Evolutionary conservation across 2,888 invertebrate species (phyloP).

Genomic region (Drosophila neonasuta): DNA sequence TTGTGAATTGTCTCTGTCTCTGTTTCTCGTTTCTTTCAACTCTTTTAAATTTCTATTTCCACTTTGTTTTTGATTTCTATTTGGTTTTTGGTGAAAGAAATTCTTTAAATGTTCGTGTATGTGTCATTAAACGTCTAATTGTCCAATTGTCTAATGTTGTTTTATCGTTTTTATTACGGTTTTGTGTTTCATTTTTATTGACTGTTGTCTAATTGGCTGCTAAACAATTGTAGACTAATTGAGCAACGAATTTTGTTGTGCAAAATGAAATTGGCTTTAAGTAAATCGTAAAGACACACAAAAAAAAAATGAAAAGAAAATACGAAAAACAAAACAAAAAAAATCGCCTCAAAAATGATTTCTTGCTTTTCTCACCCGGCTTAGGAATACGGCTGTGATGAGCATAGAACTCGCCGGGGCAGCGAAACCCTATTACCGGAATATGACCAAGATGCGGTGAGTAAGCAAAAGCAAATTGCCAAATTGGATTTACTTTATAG

Average conservation of each 20-base stretch:
- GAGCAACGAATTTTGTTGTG: constrained; percentile 22
- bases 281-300: constrained; percentile 17
- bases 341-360: constrained; percentile 45
- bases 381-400: constrained; percentile 83
- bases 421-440: constrained; percentile 82
- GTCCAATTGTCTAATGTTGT: constrained; percentile 41
- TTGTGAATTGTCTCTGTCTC: constrained; percentile 26
- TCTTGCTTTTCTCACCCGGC: constrained; percentile 59
- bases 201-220: constrained; percentile 70
- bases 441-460: constrained; percentile 82
- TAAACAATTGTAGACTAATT: constrained; percentile 57
- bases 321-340: constrained; percentile 4
- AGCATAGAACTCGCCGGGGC: constrained; percentile 82
- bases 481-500: neutral
- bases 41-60: constrained; percentile 21
- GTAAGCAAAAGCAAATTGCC: constrained; percentile 56
- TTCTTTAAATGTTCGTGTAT: constrained; percentile 38
- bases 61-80: constrained; percentile 10
- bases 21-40: constrained; percentile 8
- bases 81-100: constrained; percentile 8
- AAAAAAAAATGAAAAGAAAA: constrained; percentile 10
- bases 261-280: constrained; percentile 37
- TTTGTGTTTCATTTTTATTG: constrained; percentile 27
- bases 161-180: constrained; percentile 25
- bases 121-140: constrained; percentile 28